Conservation (phyloP, 2,888 invertebrate genomes). For the Oeneis ivallda region DNA sequence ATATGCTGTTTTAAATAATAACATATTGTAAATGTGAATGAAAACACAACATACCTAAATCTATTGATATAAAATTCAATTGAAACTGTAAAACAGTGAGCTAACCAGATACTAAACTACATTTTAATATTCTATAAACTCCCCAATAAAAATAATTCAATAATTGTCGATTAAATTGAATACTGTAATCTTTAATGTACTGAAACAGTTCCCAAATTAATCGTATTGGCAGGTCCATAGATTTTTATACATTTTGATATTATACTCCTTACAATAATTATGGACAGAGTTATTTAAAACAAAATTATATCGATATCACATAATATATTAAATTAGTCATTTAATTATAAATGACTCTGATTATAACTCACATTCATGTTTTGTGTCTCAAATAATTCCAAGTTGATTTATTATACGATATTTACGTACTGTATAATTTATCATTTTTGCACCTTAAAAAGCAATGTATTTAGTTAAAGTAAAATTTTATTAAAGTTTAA, state of each 20-base stretch:
- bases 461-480: constrained; percentile 9
- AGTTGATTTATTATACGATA: neutral
- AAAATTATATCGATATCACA: constrained; percentile 46
- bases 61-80: constrained; percentile 42
- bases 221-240: constrained; percentile 35
- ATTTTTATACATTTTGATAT: constrained; percentile 39
- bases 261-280: constrained; percentile 41
- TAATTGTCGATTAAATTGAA: neutral
- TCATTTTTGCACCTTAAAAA: constrained; percentile 1
- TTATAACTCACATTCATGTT: constrained; percentile 29
- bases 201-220: neutral
- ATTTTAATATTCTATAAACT: constrained; percentile 28
- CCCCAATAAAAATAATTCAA: constrained; percentile 19
- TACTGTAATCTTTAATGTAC: neutral
- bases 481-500: no score
- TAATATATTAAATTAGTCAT: constrained; percentile 41
- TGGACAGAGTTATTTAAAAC: constrained; percentile 46
- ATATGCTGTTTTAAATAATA: neutral
- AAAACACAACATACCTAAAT: constrained; percentile 40
- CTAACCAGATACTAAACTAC: constrained; percentile 38
- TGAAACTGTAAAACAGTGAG: constrained; percentile 38
- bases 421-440: constrained; percentile 13
- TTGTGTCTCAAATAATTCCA: constrained; percentile 30
- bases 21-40: constrained; percentile 28
- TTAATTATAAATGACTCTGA: constrained; percentile 34